Base-by-base conservation (phyloP, 2,113 vertebrate genomes). In the Urocitellus parryii region DNA sequence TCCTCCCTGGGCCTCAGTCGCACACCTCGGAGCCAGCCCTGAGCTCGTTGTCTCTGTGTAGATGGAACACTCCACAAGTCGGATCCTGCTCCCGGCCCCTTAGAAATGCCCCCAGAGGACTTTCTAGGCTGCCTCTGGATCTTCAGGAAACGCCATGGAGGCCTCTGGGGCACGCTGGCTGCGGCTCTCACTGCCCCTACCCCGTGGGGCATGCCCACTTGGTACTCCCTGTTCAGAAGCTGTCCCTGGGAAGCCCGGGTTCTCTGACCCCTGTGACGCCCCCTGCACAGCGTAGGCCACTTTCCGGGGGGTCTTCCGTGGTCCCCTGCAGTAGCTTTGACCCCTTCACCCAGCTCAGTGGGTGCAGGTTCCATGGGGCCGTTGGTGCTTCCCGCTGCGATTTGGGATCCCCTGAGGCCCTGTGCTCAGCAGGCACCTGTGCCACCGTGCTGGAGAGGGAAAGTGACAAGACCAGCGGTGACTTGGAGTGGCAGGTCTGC, bases 141-240 rank as follows among this genome's bases (percentile, higher is more conserved):
- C 51, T 79, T 73, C 53, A 53, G 72, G n/a, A 77, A 34, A 32
- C 29, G n/a, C 37, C 16, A 65, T 68, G n/a, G 14, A 16, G 34
- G 27, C 22, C 22, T 13, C n/a, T 67, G 9, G 63, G 32, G 37
- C n/a, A 2, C 9, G 16, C 63, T 32, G 2, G 87, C 8, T 11
- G 39, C 0, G 34, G 0, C 2, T 48, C 53, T 58, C 37, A 12
- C 24, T 65, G 32, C 3, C 1, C 42, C 39, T 13, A 4, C 13
- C 39, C 8, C 16, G 8, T 74, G 51, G 37, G 16, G 3, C 1
- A 0, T 16, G n/a, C 29, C 65, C 8, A 1, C n/a, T 24, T 8
- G 16, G 56, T n/a, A 37, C 37, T 56, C 27, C 5, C 34, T 7
- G 20, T 29, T 68, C 48, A 37, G 48, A 1, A 81, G 29, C 22